Percentiles rank a stretch among this genome's conserved stretches.
phyloP scores from a whole-genome alignment of 2,888 invertebrate species.

The Hydrotaea diabolus region DNA sequence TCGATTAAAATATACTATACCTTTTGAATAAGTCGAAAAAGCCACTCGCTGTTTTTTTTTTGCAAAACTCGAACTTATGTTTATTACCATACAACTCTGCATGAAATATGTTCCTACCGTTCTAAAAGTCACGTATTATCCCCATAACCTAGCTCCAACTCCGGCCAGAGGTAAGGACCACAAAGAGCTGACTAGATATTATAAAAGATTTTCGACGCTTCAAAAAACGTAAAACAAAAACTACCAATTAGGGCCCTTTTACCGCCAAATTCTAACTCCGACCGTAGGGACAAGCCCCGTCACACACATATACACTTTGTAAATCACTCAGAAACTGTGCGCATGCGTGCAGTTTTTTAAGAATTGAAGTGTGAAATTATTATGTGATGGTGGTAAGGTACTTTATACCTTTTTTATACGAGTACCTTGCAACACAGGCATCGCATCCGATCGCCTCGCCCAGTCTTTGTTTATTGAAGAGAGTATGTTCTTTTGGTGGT shows the following conservation, averaged over 20 bases:
- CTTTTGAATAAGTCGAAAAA: too few relatives aligned
- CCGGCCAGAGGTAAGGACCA: too few relatives aligned
- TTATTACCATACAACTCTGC: too few relatives aligned
- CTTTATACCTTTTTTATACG: conserved; percentile 4
- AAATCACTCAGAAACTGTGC: conserved; percentile 38
- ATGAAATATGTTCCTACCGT: too few relatives aligned
- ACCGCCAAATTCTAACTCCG: background rate
- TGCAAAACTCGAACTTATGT: too few relatives aligned
- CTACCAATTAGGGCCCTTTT: conserved; percentile 18
- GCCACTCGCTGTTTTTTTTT: too few relatives aligned
- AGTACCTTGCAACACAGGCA: conserved; percentile 27
- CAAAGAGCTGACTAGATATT: too few relatives aligned
- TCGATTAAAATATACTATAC: too few relatives aligned
- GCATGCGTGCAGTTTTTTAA: conserved; percentile 55
- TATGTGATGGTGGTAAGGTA: background rate
- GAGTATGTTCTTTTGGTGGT: background rate
- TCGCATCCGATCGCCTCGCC: background rate
- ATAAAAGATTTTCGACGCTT: too few relatives aligned
- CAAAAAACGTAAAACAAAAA: too few relatives aligned
- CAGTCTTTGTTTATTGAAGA: background rate
- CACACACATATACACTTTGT: background rate
- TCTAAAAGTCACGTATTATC: too few relatives aligned
- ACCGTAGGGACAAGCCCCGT: background rate
- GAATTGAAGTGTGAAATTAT: conserved; percentile 49
- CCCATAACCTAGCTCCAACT: too few relatives aligned